Conservation (phyloP, 2,113 vertebrate species). For the Eurypyga helias region DNA sequence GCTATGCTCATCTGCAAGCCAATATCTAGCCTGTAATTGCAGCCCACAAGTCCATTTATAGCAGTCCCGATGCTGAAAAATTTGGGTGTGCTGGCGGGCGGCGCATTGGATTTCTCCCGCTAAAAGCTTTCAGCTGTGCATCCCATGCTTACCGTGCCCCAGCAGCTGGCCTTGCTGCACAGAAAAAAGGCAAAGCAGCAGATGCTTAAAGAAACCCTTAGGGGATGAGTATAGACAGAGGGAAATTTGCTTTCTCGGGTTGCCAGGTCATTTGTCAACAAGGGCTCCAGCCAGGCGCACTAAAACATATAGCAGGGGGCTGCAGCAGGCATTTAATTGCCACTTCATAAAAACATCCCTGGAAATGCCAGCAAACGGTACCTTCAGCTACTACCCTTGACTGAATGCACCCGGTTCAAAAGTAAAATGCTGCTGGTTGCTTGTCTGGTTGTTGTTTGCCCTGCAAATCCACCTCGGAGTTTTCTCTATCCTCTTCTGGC, state of each 20-base stretch:
- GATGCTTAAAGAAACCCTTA: neutral
- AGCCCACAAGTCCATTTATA: neutral
- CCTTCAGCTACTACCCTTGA: neutral
- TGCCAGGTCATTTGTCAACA: slow-evolving; percentile 37
- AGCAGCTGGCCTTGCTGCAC: neutral
- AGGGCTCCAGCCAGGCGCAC: neutral
- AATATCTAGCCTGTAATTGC: neutral
- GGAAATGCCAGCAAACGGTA: neutral
- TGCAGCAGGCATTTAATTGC: neutral
- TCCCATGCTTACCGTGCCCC: neutral
- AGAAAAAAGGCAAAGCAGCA: neutral
- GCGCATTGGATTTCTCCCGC: neutral
- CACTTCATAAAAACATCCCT: neutral
- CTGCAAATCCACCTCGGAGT: neutral
- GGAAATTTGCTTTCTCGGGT: slow-evolving; percentile 5
- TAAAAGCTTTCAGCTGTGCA: slow-evolving; percentile 25
- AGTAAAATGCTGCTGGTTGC: neutral
- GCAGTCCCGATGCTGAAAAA: neutral
- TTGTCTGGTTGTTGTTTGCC: neutral
- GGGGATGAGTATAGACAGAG: neutral
- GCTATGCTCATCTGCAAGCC: neutral
- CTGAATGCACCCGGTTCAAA: neutral
- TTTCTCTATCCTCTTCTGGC: neutral
- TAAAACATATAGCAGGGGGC: neutral
- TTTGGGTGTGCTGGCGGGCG: neutral